Percentiles rank a stretch among this genome's conserved stretches.
Conservation (phyloP, 1,140 invertebrate genomes). For the Ectropis grisescens region DNA sequence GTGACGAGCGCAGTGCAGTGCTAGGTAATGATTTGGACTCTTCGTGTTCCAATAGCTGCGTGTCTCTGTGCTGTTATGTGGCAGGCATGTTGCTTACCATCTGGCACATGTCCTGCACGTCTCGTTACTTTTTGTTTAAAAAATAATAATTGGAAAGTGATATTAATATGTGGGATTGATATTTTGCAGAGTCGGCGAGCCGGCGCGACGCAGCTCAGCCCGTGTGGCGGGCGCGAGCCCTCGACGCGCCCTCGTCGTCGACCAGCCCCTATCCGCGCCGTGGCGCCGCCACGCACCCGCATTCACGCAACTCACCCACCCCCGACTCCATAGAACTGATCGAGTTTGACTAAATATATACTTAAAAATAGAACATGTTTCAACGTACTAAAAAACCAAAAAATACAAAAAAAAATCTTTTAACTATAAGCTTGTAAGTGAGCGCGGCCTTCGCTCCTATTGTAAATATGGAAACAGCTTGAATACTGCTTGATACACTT, state of each 20-base stretch:
- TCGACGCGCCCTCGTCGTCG: not conserved
- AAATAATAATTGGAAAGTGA: too few relatives aligned
- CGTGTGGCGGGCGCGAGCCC: slow-evolving; percentile 39
- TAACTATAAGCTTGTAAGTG: slow-evolving; percentile 35
- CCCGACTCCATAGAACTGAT: not conserved
- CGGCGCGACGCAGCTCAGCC: slow-evolving; percentile 19
- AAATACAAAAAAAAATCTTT: slow-evolving; percentile 16
- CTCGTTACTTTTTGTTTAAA: too few relatives aligned
- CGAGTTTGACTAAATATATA: too few relatives aligned
- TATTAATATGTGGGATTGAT: too few relatives aligned
- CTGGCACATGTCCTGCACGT: too few relatives aligned
- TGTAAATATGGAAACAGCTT: slow-evolving; percentile 49
- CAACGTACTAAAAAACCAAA: slow-evolving; percentile 7
- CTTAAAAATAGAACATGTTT: too few relatives aligned
- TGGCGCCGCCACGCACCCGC: slow-evolving; percentile 3
- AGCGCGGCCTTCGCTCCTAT: slow-evolving; percentile 22
- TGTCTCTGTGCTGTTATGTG: too few relatives aligned
- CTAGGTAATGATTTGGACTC: too few relatives aligned
- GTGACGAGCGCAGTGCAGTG: too few relatives aligned
- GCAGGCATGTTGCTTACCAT: too few relatives aligned
- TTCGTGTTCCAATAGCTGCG: too few relatives aligned
- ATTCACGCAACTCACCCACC: not conserved
- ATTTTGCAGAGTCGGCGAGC: slow-evolving; percentile 46
- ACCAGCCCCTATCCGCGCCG: slow-evolving; percentile 1
- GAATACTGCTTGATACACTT: slow-evolving; percentile 44